phyloP scores from a whole-genome alignment of 2,797 vertebrate species.

The Eulemur rubriventer region DNA sequence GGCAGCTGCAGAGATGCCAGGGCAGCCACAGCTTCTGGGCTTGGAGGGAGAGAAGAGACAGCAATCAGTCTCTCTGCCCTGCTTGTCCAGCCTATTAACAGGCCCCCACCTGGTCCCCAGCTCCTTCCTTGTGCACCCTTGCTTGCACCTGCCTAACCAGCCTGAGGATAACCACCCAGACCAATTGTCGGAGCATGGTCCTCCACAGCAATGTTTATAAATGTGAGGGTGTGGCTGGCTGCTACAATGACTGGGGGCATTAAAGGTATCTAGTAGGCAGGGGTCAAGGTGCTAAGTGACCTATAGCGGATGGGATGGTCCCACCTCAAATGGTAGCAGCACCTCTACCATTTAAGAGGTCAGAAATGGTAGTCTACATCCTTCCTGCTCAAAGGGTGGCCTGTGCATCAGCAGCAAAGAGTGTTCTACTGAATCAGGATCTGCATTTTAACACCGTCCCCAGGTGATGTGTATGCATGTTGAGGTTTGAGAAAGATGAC shows the following conservation, averaged over 20 bases:
- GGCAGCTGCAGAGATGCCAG: constrained; percentile 92
- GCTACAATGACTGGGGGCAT: background rate
- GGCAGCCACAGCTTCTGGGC: constrained; percentile 86
- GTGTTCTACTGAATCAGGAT: background rate
- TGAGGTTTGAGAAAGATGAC: background rate
- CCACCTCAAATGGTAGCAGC: background rate
- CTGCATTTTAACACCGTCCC: background rate
- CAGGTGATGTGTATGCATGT: no score
- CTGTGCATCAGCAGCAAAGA: background rate
- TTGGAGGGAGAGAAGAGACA: constrained; percentile 52
- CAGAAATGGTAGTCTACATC: background rate
- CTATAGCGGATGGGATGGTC: background rate
- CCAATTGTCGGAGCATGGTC: background rate
- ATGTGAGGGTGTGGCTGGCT: background rate
- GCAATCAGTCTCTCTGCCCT: constrained; percentile 18
- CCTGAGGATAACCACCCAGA: background rate
- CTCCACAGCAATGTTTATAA: background rate
- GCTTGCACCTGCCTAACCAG: background rate
- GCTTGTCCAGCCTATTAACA: constrained; percentile 66
- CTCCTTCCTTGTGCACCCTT: background rate
- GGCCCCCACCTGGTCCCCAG: background rate
- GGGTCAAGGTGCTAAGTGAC: background rate
- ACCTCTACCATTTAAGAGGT: background rate
- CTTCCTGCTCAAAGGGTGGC: background rate
- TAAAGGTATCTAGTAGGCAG: background rate